Percentiles rank a stretch among this genome's conserved stretches.
Conservation (phyloP, 37 sponge, comb jelly and placozoan species). For the Beroe ovata region DNA sequence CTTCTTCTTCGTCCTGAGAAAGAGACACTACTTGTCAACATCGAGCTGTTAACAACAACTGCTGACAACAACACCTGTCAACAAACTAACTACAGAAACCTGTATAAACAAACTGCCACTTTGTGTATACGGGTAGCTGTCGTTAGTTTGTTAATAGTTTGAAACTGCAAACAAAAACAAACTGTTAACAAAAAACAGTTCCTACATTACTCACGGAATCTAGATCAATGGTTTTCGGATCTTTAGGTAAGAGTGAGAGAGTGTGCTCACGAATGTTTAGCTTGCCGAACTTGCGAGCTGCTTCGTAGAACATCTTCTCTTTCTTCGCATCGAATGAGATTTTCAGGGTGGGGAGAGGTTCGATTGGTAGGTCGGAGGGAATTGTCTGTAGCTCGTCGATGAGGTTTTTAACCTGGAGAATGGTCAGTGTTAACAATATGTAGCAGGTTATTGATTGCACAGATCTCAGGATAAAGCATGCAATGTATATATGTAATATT, state of each 20-base stretch:
- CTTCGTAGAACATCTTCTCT: neutral
- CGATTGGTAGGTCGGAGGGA: slow-evolving; percentile 12
- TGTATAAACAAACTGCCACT: too few relatives aligned
- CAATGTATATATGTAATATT: too few relatives aligned
- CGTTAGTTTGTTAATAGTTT: too few relatives aligned
- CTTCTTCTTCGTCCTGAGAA: slow-evolving; percentile 18
- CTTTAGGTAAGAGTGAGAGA: slow-evolving; percentile 6
- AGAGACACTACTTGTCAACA: neutral
- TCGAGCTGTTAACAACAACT: too few relatives aligned
- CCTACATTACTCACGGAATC: slow-evolving; percentile 47
- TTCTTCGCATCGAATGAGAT: neutral
- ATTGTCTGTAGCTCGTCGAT: slow-evolving; percentile 52
- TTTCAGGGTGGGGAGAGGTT: slow-evolving; percentile 9
- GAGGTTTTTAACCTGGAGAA: slow-evolving; percentile 30
- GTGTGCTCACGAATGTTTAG: neutral
- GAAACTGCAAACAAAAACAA: too few relatives aligned
- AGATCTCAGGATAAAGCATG: too few relatives aligned
- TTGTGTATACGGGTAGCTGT: too few relatives aligned
- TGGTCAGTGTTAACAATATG: too few relatives aligned
- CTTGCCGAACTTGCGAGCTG: slow-evolving; percentile 16
- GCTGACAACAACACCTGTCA: too few relatives aligned
- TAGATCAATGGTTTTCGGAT: neutral
- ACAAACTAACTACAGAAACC: too few relatives aligned
- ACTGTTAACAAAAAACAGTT: too few relatives aligned
- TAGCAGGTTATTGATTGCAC: too few relatives aligned